Evolutionary conservation across 2,113 vertebrate genomes (phyloP).

Genomic region (Falco punctatus): DNA sequence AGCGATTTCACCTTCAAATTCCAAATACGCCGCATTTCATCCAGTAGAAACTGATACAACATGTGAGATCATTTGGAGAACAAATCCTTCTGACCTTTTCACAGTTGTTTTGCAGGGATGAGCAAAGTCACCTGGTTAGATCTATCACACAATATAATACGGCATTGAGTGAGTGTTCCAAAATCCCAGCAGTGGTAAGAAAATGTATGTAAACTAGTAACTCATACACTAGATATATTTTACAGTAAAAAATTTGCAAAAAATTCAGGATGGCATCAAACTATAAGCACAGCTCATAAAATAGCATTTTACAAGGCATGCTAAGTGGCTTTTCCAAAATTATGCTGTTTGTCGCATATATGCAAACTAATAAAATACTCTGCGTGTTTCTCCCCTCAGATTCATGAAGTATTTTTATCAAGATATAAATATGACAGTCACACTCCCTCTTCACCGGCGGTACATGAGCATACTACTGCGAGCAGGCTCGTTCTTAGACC

Average conservation of each 20-base stretch:
- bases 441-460: neutral
- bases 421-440: neutral
- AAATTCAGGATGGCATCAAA: neutral
- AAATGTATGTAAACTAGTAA: neutral
- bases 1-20: neutral
- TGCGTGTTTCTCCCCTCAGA: neutral
- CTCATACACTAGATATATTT: neutral
- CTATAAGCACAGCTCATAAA: neutral
- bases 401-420: neutral
- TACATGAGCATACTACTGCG: neutral
- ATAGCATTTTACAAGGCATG: neutral
- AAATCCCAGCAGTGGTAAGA: neutral
- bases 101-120: neutral
- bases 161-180: neutral
- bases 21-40: neutral
- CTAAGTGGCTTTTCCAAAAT: slow-evolving; percentile 5
- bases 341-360: neutral
- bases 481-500: neutral
- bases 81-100: neutral
- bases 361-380: slow-evolving; percentile 5
- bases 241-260: neutral
- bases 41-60: neutral
- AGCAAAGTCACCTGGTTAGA: neutral
- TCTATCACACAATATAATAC: neutral
- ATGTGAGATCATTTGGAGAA: neutral